Evolutionary conservation across 2,113 vertebrate genomes (phyloP), one percentile per base, ranked within the genome.

Genomic region (Microtus pennsylvanicus): DNA sequence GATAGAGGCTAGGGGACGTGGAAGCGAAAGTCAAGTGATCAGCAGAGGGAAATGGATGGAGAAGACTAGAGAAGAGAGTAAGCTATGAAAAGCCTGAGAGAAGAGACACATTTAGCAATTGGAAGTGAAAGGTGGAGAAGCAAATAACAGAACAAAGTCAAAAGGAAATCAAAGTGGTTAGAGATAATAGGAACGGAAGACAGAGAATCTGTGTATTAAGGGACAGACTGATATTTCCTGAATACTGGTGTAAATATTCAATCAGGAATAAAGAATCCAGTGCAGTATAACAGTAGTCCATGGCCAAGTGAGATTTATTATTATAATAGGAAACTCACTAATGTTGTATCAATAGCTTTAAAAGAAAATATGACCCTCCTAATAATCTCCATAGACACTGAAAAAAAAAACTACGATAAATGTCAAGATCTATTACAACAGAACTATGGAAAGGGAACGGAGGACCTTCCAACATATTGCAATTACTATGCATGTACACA

Each of bases 281-380:
- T 87, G 38, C 0, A n/a, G 78, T 12, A 88, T 74, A 88, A 65
- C 10, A 94, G 88, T 55, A 83, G 1, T 50, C 21, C 45, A 33
- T 63, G 28, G 16, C 30, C 21, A 70, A 74, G 42, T 63, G 16
- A 28, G 14, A 67, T 86, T 96, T 94, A 78, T 92, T 80, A 21
- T 58, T 90, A 28, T 30, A 94, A 45, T 91, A 93, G 83, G 52
- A 94, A 94, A 75, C 47, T 4, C 26, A 92, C 38, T 89, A 85
- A 91, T 65, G 85, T 21, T 30, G 28, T 55, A 82, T 75, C 30
- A 91, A 45, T 81, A 33, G 22, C 42, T 77, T 58, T 96, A 81
- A 91, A 72, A 87, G n/a, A 81, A 80, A 92, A 91, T 72, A n/a
- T 4, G 42, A 10, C 38, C 58, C 12, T 87, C 33, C 58, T 30